Conservation (phyloP, 2,888 invertebrate genomes). For the Hypolimnas misippus region DNA sequence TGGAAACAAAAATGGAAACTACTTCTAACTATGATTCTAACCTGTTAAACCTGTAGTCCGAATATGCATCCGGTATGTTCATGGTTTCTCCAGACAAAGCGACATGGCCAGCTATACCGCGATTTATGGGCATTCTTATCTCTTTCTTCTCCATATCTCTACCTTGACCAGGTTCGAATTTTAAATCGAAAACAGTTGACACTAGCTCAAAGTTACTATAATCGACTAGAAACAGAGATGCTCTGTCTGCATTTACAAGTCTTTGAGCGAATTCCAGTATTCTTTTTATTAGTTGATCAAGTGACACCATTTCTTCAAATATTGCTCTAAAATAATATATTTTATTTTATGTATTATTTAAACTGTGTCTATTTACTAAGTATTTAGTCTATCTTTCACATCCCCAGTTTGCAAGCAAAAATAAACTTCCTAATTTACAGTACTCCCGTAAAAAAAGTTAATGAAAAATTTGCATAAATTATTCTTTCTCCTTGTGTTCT, state of each 20-base stretch:
- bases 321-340: slow-evolving; percentile 86
- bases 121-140: slow-evolving; percentile 88
- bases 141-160: slow-evolving; percentile 73
- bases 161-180: slow-evolving; percentile 57
- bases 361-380: not conserved
- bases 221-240: slow-evolving; percentile 92
- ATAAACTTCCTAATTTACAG: too few species aligned
- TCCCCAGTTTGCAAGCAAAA: too few species aligned
- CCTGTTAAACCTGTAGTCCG: slow-evolving; percentile 90
- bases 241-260: slow-evolving; percentile 92
- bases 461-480: too few species aligned
- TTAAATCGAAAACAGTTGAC: slow-evolving; percentile 91
- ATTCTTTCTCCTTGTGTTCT: too few species aligned
- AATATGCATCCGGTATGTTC: slow-evolving; percentile 93
- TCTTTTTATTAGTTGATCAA: slow-evolving; percentile 91
- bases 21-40: slow-evolving; percentile 34
- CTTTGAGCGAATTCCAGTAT: slow-evolving; percentile 93
- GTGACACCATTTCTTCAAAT: slow-evolving; percentile 94
- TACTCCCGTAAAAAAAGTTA: too few species aligned
- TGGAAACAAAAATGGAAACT: not conserved
- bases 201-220: slow-evolving; percentile 89
- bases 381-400: not conserved
- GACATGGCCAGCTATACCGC: slow-evolving; percentile 93
- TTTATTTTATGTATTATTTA: not conserved
- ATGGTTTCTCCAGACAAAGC: slow-evolving; percentile 91